These are phyloP conservation scores for Thomomys bottae DNA, from an alignment of 2,113 vertebrate species.

Conservation along the genomic window DNA sequence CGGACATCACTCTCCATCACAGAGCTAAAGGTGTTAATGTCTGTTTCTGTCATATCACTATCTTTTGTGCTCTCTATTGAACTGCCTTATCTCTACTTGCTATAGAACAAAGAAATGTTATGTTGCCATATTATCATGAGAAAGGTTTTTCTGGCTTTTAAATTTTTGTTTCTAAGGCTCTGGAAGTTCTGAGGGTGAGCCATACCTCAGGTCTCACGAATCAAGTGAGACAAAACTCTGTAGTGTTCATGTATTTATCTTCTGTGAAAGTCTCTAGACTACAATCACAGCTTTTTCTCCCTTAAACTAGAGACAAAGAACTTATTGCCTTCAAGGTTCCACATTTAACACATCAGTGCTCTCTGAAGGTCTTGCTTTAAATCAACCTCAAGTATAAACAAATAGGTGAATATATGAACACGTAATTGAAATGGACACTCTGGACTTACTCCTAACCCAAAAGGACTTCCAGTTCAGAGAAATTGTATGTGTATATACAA, in stretches of 20 bases:
- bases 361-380: slow-evolving; percentile 20
- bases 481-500: not conserved
- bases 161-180: not conserved
- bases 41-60: not conserved
- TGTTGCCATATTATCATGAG: not conserved
- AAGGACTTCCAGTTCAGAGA: not conserved
- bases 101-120: not conserved
- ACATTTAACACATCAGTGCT: slow-evolving; percentile 59
- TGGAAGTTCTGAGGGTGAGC: not conserved
- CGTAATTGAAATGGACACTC: not conserved
- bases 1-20: not conserved
- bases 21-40: not conserved
- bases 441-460: not conserved
- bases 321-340: slow-evolving; percentile 19
- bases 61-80: not conserved
- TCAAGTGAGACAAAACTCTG: not conserved
- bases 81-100: not conserved
- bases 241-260: not conserved
- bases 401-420: slow-evolving; percentile 16
- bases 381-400: slow-evolving; percentile 48
- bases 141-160: not conserved
- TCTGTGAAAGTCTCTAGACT: not conserved
- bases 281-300: not conserved
- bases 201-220: not conserved
- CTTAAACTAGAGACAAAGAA: not conserved